Base-by-base conservation (phyloP, 2,888 invertebrate genomes). In the Opisthograptis luteolata region DNA sequence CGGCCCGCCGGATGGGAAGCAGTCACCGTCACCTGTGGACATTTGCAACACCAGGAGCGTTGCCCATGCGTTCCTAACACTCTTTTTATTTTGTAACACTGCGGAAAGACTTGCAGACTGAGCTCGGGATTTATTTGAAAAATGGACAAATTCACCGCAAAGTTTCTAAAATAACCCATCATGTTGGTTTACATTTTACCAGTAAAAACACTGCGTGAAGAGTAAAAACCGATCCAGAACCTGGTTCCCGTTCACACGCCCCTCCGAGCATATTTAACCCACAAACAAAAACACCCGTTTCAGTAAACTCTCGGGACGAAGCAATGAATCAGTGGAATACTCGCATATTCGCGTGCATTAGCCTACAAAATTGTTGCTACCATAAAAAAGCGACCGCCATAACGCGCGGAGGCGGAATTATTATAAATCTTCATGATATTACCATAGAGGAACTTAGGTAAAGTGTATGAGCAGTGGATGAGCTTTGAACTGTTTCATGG, bases 401-500 rank as follows among this genome's bases (percentile, higher is more conserved):
- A 81, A 81, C 74, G 76, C 67, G 72, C 66, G 72, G 68, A 76
- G 75, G 72, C 64, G 76, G 79, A 87, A 87, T 88, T 84, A 89
- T 87, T 89, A 87, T 89, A 89, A 88, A 90, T 90, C 89, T 87
- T 83, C 83, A 84, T 83, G 79, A 82, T 84, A 89, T 90, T 87
- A 83, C 85, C 87, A 88, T 90, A 82, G 81, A 83, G 76, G 75
- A 81, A 87, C 77, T 87, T 81, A 74, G 76, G 77, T 77, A 86
- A 84, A 15, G 20, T 27, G 20, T 13, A 27, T 9, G 0, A 1
- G 13, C 49, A 49, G 49, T 43, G 39, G 13, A 20, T 3, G 22
- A 49, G 41, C 8, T 48, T 20, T 10, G 6, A 9, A 34, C 87
- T 87, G 80, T 81, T 85, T 83, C 83, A 83, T 74, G 70, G 71